A percentile compares a stretch with the other conserved stretches of the same genome.
phyloP scores from a whole-genome alignment of 2,888 invertebrate species.

The Yponomeuta cagnagella region DNA sequence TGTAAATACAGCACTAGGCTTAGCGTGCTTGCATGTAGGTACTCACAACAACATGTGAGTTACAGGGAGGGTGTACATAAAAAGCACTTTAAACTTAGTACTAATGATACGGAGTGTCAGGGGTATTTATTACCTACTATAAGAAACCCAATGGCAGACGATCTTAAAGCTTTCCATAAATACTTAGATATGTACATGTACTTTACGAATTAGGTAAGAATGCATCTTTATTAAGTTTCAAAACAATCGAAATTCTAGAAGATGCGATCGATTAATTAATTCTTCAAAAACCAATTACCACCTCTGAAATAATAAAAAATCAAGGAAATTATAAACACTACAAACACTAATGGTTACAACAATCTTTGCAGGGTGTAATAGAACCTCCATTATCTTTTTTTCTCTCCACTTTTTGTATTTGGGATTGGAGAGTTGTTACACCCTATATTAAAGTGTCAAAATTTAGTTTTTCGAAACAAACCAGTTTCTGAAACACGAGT shows the following conservation, averaged over 20 bases:
- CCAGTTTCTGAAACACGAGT: no score
- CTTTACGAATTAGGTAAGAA: conserved; percentile 21
- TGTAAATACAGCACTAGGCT: neutral
- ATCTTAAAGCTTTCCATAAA: conserved; percentile 38
- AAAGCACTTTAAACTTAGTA: neutral
- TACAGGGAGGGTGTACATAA: neutral
- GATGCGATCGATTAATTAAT: neutral
- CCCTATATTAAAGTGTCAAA: no score
- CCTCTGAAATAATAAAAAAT: neutral
- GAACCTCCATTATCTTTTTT: no score
- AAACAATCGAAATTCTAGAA: neutral
- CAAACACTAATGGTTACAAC: neutral
- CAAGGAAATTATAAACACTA: neutral
- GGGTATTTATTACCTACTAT: neutral
- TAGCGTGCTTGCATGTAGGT: neutral
- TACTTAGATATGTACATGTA: neutral
- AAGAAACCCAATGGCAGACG: conserved; percentile 48
- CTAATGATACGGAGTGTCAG: neutral
- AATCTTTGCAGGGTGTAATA: neutral
- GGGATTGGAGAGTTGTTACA: no score
- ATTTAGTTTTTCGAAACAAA: no score
- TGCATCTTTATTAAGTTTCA: conserved; percentile 4
- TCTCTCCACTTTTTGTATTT: no score
- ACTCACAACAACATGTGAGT: neutral
- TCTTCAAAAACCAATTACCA: neutral